Base-by-base conservation (phyloP, 2,113 vertebrate genomes). In the Salvelinus sp. region DNA sequence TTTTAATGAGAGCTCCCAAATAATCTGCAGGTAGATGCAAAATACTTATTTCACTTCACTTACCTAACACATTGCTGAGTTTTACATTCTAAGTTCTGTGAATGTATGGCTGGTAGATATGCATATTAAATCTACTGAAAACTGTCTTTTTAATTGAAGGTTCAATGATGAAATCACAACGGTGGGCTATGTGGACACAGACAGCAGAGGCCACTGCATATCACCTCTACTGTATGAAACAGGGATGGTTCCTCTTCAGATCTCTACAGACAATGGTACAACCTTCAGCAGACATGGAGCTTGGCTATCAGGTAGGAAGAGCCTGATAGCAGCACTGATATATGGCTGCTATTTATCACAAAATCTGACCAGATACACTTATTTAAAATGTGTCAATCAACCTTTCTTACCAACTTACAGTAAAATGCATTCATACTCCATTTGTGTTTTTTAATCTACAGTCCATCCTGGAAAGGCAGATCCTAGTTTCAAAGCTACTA, bases 141-240 rank as follows among this genome's bases (percentile, higher is more conserved):
- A 12, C 9, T 44, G 38, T 44, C 38, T 44, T 44, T 65, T 22
- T n/a, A 33, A 58, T 38, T 23, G 14, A 91, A 98, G 97, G 87
- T 98, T 98, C 84, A 94, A 94, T 18, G 6, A 81, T 3, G 30
- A 88, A 1, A 88, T 89, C 18, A 0, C 70, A 25, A 96, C 94
- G 0, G 71, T 23, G 0, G 97, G 97, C 2, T 94, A 93, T 0
- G 88, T 96, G 38, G 95, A 93, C 33, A 3, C 14, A 6, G 72
- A 69, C 0, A 84, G 90, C 0, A 83, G 23, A 18, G 95, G 91
- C 6, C 96, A 98, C 75, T 99, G 97, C 2, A 92, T 97, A 79
- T 97, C 97, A 0, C 97, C 97, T 0, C 75, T 97, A 33, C 90
- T 99, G 47, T 98, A 94, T 1, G 92, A 96, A 83, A 95, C 93